Evolutionary conservation across 2,888 invertebrate genomes (phyloP).

Genomic region (Periphyllus acericola): DNA sequence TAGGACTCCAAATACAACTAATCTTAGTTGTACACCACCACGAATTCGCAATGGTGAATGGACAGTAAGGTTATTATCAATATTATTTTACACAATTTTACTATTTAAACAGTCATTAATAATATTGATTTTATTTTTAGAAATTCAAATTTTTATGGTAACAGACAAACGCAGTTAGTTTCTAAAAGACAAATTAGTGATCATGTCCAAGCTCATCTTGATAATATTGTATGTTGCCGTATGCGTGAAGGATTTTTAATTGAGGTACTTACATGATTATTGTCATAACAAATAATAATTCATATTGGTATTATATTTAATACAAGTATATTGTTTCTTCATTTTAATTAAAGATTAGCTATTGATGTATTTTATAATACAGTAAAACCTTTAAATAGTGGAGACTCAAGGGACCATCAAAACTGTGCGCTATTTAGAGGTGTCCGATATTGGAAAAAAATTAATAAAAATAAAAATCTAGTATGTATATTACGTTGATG

Average conservation of each 20-base stretch:
- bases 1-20: slow-evolving; percentile 32
- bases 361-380: too few species aligned
- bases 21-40: slow-evolving; percentile 52
- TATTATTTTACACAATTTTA: not conserved
- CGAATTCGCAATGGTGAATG: slow-evolving; percentile 64
- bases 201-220: slow-evolving; percentile 73
- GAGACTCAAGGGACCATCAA: too few species aligned
- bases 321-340: too few species aligned
- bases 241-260: slow-evolving; percentile 81
- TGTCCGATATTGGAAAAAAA: too few species aligned
- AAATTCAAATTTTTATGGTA: slow-evolving; percentile 72
- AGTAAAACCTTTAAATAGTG: too few species aligned
- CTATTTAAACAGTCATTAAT: not conserved
- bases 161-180: slow-evolving; percentile 71
- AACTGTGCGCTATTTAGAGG: too few species aligned
- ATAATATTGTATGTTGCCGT: slow-evolving; percentile 77
- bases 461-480: too few species aligned
- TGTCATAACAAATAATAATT: not conserved
- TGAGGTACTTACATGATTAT: slow-evolving; percentile 68
- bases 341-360: too few species aligned
- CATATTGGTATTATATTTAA: not conserved
- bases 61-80: slow-evolving; percentile 55
- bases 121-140: slow-evolving; percentile 65
- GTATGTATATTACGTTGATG: too few species aligned
- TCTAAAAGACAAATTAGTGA: slow-evolving; percentile 75